A percentile compares a stretch with the other conserved stretches of the same genome.
Conservation (phyloP, 2,888 invertebrate genomes). For the Micropterix aruncella region DNA sequence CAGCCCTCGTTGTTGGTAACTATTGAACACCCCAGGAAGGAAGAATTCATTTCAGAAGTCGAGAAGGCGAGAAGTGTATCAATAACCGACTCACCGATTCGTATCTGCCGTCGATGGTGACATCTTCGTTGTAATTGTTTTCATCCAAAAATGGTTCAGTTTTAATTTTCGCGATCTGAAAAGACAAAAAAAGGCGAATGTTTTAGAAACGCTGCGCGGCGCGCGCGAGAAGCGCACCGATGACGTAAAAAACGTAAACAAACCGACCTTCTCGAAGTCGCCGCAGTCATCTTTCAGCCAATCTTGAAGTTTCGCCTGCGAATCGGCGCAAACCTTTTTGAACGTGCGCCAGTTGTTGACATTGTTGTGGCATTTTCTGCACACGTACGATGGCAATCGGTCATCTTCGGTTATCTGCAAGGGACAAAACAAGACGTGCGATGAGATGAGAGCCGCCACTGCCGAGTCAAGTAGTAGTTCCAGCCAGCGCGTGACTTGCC, state of each 20-base stretch:
- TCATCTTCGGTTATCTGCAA: constrained; percentile 49
- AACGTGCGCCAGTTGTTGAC: constrained; percentile 53
- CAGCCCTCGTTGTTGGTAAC: too few species aligned
- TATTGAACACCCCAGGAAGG: too few species aligned
- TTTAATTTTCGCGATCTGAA: constrained; percentile 38
- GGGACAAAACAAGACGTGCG: constrained; percentile 19
- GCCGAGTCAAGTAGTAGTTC: too few species aligned
- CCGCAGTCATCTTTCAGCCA: constrained; percentile 39
- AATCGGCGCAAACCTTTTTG: constrained; percentile 46
- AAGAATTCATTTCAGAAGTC: too few species aligned
- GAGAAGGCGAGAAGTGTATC: too few species aligned
- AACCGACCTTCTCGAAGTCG: constrained; percentile 39
- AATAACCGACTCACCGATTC: too few species aligned
- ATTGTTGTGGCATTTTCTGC: constrained; percentile 45
- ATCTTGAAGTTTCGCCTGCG: constrained; percentile 48
- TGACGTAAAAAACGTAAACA: too few species aligned
- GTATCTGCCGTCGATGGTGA: too few species aligned
- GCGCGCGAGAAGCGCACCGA: too few species aligned
- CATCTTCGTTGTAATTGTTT: constrained; percentile 36
- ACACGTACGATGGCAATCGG: constrained; percentile 49
- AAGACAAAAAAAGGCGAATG: too few species aligned
- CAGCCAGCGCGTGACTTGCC: too few species aligned
- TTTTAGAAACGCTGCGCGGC: too few species aligned
- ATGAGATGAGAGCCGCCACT: constrained; percentile 2
- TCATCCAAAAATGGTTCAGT: constrained; percentile 42